These are phyloP conservation scores for Varanus komodoensis DNA, from an alignment of 2,113 vertebrate species.

Conservation along the genomic window DNA sequence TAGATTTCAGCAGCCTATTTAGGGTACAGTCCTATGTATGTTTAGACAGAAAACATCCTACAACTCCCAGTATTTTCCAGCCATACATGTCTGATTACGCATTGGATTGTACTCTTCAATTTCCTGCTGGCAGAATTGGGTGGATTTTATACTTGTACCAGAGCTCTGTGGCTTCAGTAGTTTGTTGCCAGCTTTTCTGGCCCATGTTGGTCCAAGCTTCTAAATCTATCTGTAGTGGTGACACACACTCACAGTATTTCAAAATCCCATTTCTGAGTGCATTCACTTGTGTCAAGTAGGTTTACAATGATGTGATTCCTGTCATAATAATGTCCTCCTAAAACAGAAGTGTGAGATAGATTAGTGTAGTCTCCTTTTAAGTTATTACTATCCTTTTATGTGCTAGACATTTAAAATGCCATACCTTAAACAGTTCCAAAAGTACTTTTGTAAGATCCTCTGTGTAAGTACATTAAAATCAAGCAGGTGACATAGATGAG, in stretches of 20 bases:
- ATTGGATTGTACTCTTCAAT: neutral
- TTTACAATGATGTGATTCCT: conserved; percentile 81
- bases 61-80: too few relatives aligned
- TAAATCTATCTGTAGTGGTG: neutral
- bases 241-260: conserved; percentile 77
- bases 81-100: too few relatives aligned
- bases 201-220: neutral
- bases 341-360: conserved; percentile 53
- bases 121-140: neutral
- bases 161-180: conserved; percentile 63
- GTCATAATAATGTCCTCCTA: conserved; percentile 82
- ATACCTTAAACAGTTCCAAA: neutral
- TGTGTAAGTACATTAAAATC: neutral
- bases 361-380: conserved; percentile 24
- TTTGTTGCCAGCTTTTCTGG: conserved; percentile 9
- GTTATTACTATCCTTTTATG: neutral
- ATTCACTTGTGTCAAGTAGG: conserved; percentile 55
- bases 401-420: neutral
- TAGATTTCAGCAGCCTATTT: neutral
- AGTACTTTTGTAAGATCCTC: neutral
- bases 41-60: too few relatives aligned
- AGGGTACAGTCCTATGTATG: too few relatives aligned
- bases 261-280: conserved; percentile 83
- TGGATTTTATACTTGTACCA: conserved; percentile 45
- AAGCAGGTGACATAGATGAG: neutral